Conservation (phyloP, 2,113 vertebrate genomes). For the Felis chaus region DNA sequence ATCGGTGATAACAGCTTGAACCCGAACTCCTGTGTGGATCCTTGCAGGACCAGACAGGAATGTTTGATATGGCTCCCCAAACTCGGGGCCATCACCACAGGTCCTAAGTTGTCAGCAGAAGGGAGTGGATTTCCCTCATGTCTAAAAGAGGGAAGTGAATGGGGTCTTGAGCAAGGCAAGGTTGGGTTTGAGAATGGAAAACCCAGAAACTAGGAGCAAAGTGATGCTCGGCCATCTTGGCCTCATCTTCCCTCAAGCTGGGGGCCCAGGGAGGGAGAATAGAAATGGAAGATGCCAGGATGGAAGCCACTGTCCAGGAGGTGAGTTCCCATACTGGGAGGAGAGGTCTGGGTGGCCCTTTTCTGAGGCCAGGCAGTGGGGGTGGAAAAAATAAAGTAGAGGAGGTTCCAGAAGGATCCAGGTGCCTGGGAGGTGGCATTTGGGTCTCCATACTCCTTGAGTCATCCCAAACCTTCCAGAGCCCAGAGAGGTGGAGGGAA, state of each 20-base stretch:
- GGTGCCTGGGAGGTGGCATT: background rate
- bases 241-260: background rate
- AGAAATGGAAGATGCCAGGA: background rate
- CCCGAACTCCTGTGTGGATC: background rate
- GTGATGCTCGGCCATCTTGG: background rate
- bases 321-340: conserved; percentile 49
- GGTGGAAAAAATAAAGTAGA: conserved; percentile 7
- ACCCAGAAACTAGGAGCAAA: conserved; percentile 28
- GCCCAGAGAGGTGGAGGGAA: background rate
- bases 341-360: background rate
- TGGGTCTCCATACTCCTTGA: background rate
- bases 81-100: background rate
- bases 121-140: background rate
- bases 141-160: background rate
- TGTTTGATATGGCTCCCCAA: background rate
- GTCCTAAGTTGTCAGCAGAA: background rate
- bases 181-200: conserved; percentile 19
- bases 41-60: background rate
- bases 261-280: background rate
- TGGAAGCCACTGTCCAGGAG: background rate
- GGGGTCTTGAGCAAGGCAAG: background rate
- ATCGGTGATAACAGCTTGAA: background rate
- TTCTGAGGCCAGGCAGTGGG: background rate
- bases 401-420: background rate
- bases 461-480: background rate